Evolutionary conservation across 2,888 invertebrate genomes (phyloP), one percentile per base, ranked within the genome.

Genomic region (Eupithecia tripunctaria): DNA sequence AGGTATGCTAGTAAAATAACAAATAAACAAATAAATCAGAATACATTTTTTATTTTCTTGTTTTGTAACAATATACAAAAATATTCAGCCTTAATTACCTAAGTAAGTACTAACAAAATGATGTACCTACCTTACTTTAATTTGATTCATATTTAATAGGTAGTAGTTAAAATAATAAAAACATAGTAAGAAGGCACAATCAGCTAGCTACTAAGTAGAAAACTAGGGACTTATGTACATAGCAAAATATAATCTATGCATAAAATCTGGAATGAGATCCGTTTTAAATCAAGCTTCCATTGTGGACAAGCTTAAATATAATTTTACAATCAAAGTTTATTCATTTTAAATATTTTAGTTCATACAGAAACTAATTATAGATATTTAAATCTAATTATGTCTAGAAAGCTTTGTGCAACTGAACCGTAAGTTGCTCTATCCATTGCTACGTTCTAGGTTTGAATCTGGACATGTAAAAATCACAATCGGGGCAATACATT

Each of bases 401-500:
- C 25, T 41, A 64, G 21, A 41, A 67, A 21, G 18, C 41, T 51
- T 59, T 67, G 27, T 65, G 73, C 70, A 70, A 65, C 64, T 51
- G 41, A 60, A 70, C 43, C 15, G 14, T 36, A 15, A 68, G 74
- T 65, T 70, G 71, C 67, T 6, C 43, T 60, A 75, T 47, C 72
- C 75, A 78, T 77, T 82, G 84, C 90, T 93, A 95, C 83, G 95
- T 95, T 80, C 95, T 95, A 62, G 96, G 97, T 85, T 97, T 96
- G 89, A 97, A 97, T 84, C 97, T 95, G 77, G 97, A 97, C 97
- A 99, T 97, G 86, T 98, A 99, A 92, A 97, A 98, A 87, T 98
- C 98, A 91, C 98, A 98, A 91, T 98, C 98, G 67, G 96, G 95
- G 90, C 98, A 99, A 87, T 98, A 98, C 81, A 96, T 95, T 47